phyloP scores from a whole-genome alignment of 2,113 vertebrate species.

The Coracopsis vasa region DNA sequence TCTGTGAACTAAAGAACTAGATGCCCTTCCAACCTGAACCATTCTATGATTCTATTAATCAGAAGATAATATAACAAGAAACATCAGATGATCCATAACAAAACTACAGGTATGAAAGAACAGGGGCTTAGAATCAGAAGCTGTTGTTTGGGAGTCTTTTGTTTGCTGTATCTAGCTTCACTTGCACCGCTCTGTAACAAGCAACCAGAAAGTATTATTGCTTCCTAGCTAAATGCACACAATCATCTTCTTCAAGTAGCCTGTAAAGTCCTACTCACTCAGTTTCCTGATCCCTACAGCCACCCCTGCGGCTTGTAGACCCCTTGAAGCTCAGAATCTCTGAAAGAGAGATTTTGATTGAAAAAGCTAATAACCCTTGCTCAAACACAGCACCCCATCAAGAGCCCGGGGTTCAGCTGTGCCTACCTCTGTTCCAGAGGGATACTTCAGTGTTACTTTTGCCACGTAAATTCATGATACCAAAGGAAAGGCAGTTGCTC shows the following conservation, averaged over 20 bases:
- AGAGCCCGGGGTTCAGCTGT: background rate
- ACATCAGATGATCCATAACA: background rate
- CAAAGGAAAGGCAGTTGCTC: background rate
- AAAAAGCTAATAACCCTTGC: background rate
- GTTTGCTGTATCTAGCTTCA: background rate
- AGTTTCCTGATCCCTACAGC: background rate
- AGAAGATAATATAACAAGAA: background rate
- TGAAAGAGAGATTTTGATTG: background rate
- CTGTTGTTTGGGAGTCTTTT: background rate
- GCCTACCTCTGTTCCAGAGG: background rate
- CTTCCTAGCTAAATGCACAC: background rate
- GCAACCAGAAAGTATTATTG: background rate
- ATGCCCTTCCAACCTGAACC: background rate
- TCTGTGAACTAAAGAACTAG: background rate
- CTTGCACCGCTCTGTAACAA: background rate
- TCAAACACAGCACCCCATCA: background rate
- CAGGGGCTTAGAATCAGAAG: background rate
- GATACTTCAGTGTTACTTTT: background rate
- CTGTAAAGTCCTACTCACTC: background rate
- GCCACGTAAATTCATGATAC: background rate
- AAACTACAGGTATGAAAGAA: background rate
- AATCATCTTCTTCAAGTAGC: background rate
- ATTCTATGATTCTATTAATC: background rate
- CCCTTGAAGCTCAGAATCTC: background rate
- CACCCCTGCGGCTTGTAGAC: background rate